Base-by-base conservation (phyloP, 2,888 invertebrate species). In the Agonopterix subpropinquella region DNA sequence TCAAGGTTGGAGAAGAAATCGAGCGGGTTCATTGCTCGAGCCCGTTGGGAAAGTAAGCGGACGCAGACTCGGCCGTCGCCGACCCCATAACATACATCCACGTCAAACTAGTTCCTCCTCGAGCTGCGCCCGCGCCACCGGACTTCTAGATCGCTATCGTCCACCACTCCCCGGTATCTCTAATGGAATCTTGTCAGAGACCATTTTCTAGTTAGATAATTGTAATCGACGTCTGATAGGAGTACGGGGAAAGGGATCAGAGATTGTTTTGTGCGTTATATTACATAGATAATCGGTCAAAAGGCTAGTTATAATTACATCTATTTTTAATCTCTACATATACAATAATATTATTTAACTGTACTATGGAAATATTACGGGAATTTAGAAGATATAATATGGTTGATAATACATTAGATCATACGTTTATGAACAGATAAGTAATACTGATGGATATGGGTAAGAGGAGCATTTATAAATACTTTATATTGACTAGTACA, bases 1-100 rank as follows among this genome's bases (percentile, higher is more conserved):
- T 88, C 88, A 88, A 88, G 88, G 88, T 68, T 88, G 74, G 73
- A 74, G 78, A 83, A 82, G 88, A 84, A 87, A 86, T 85, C 85
- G 75, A 76, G 61, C 62, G 77, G 71, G 87, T 78, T 86, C 86
- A 82, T 80, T 65, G 85, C 59, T 70, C 85, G 70, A 61, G 64
- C 72, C 72, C 75, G 71, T 78, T 79, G 81, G 76, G 87, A 87
- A 88, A 88, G 88, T 85, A 79, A 77, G 75, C 82, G 76, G 59
- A 60, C 72, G 70, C 65, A 65, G 71, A 42, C 42, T 42, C 59
- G 64, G 67, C 73, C 69, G 68, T 58, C 81, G 68, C 58, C 81
- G 87, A 80, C 87, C 88, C 76, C 80, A 65, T 87, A 79, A 87
- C 88, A 87, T 69, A 88, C 78, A 83, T 88, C 66, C 63, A 62